These are phyloP conservation scores for Istiophorus platypterus DNA, from an alignment of 2,113 vertebrate species.

Conservation along the genomic window DNA sequence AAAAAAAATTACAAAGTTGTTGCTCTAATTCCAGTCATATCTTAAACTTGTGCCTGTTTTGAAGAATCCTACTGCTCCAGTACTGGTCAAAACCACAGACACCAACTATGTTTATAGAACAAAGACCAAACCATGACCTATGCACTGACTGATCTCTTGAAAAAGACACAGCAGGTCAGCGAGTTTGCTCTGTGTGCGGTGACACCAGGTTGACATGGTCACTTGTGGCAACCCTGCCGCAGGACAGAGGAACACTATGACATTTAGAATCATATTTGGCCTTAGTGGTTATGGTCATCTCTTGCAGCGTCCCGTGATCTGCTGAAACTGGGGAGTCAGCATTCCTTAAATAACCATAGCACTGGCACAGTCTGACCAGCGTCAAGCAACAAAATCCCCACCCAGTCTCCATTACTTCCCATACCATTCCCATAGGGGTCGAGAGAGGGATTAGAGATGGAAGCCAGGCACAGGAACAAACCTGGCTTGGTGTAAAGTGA, in stretches of 20 bases:
- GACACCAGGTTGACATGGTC: conserved; percentile 58
- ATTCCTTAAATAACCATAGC: conserved; percentile 81
- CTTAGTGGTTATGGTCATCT: conserved; percentile 68
- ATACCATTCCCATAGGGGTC: conserved; percentile 51
- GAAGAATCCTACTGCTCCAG: neutral
- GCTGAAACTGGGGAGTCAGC: conserved; percentile 74
- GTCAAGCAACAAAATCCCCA: conserved; percentile 63
- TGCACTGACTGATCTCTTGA: neutral
- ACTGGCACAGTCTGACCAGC: conserved; percentile 55
- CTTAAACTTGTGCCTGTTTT: neutral
- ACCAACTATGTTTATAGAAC: conserved; percentile 16
- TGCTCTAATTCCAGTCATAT: neutral
- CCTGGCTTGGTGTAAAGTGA: conserved; percentile 39
- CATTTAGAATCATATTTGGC: conserved; percentile 81
- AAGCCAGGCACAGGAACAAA: conserved; percentile 28
- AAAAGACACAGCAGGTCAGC: conserved; percentile 34
- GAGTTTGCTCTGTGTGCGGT: conserved; percentile 16
- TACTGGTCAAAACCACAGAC: neutral
- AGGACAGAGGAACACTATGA: conserved; percentile 66
- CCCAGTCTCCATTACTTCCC: conserved; percentile 57
- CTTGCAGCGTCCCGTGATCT: conserved; percentile 65
- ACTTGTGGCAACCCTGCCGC: conserved; percentile 45
- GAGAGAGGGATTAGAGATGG: neutral
- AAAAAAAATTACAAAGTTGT: neutral
- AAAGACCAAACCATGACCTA: conserved; percentile 29